Conservation (phyloP, 2,797 vertebrate genomes). For the Eulemur albifrons region DNA sequence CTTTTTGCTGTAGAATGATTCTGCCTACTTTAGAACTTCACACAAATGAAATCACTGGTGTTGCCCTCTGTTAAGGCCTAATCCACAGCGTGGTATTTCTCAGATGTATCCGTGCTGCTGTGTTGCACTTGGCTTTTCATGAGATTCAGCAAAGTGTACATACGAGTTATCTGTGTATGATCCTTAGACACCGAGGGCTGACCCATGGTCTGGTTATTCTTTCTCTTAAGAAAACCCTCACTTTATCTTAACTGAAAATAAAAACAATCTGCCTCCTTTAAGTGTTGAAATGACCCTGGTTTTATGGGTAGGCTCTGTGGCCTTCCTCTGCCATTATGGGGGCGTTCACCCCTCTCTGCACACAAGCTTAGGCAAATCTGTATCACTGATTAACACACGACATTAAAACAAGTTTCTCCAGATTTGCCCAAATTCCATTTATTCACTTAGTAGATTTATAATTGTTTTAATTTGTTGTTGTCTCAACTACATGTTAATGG, state of each 20-base stretch:
- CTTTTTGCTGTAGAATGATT: no score
- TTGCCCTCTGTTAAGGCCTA: background rate
- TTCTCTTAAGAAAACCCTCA: background rate
- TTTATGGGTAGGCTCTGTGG: background rate
- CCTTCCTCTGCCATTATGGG: background rate
- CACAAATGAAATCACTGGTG: accelerated
- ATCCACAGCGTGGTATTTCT: background rate
- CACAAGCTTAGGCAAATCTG: constrained; percentile 22
- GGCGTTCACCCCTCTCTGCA: background rate
- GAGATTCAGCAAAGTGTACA: background rate
- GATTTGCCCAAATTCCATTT: background rate
- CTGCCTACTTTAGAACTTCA: background rate
- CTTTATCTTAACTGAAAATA: background rate
- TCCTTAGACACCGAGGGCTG: background rate
- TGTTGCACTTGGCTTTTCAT: no score
- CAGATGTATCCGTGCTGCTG: accelerated
- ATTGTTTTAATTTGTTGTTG: constrained; percentile 38
- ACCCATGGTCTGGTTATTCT: background rate
- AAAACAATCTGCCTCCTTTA: background rate
- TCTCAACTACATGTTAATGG: background rate
- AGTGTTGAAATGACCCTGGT: background rate
- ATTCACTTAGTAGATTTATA: background rate
- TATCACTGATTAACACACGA: background rate
- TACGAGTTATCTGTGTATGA: background rate
- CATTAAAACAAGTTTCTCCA: constrained; percentile 1